Evolutionary conservation across 2,888 invertebrate species (phyloP).

Genomic region (Phortica okadai): DNA sequence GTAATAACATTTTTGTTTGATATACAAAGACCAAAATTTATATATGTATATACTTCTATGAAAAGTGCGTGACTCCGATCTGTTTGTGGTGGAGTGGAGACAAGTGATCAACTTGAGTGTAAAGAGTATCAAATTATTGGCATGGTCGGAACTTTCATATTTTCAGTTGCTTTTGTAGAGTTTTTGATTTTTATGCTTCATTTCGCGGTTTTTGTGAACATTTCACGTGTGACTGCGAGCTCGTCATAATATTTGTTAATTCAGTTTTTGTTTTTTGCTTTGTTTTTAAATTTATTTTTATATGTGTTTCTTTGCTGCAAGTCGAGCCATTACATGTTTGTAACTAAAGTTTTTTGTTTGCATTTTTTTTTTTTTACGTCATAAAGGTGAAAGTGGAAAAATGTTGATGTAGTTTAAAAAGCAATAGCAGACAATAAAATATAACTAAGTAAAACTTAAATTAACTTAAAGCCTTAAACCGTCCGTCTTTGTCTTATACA

Average conservation of each 20-base stretch:
- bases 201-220: not conserved
- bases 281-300: not conserved
- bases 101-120: too few species aligned
- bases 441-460: not conserved
- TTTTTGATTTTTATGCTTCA: too few species aligned
- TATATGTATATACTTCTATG: too few species aligned
- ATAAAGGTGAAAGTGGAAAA: slow-evolving; percentile 16
- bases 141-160: too few species aligned
- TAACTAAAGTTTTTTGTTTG: not conserved
- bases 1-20: too few species aligned
- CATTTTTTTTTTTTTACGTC: slow-evolving; percentile 1
- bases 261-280: not conserved
- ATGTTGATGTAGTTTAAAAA: not conserved
- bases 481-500: not conserved
- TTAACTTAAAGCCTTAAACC: not conserved
- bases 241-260: not conserved
- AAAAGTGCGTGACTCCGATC: too few species aligned
- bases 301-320: not conserved
- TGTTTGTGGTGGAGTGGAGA: too few species aligned
- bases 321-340: not conserved
- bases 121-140: too few species aligned
- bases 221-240: not conserved
- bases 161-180: too few species aligned
- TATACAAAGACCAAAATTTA: too few species aligned
- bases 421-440: not conserved